These are phyloP conservation scores for Cryptomyrus ogoouensis DNA, from an alignment of 2,113 vertebrate species.

Conservation along the genomic window DNA sequence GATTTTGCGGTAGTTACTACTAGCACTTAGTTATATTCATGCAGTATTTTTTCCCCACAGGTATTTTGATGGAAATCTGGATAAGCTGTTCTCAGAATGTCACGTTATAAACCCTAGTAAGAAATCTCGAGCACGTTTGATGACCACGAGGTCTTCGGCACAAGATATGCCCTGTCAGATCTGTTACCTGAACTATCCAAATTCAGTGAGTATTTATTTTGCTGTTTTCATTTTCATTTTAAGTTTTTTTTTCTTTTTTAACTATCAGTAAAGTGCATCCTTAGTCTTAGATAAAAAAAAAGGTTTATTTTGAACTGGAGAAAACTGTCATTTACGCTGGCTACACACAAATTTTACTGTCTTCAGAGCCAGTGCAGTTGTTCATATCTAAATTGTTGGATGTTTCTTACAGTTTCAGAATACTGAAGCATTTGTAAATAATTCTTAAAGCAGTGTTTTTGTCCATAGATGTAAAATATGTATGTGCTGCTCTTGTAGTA, in stretches of 20 bases:
- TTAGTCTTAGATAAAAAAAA: neutral
- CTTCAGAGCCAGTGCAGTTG: neutral
- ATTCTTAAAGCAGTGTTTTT: neutral
- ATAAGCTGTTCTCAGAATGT: slow-evolving; percentile 99
- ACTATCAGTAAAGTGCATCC: neutral
- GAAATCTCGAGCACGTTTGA: slow-evolving; percentile 91
- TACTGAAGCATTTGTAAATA: neutral
- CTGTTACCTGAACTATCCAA: slow-evolving; percentile 98
- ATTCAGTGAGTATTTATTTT: slow-evolving; percentile 72
- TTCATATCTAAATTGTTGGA: neutral
- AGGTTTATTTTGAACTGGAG: neutral
- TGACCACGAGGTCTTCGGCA: slow-evolving; percentile 96
- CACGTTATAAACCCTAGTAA: slow-evolving; percentile 99
- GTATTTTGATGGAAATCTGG: slow-evolving; percentile 98
- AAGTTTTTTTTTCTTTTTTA: too few relatives aligned
- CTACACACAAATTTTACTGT: neutral
- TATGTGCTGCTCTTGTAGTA: slow-evolving; percentile 63
- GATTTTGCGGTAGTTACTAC: neutral
- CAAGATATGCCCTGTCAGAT: slow-evolving; percentile 99
- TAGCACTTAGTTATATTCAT: neutral
- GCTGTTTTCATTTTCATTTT: neutral
- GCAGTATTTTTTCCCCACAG: slow-evolving; percentile 58
- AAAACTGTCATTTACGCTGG: neutral
- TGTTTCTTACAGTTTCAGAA: neutral
- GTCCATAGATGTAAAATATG: neutral